Evolutionary conservation across 1,140 invertebrate species (phyloP).

Genomic region (Leptinotarsa defecta): DNA sequence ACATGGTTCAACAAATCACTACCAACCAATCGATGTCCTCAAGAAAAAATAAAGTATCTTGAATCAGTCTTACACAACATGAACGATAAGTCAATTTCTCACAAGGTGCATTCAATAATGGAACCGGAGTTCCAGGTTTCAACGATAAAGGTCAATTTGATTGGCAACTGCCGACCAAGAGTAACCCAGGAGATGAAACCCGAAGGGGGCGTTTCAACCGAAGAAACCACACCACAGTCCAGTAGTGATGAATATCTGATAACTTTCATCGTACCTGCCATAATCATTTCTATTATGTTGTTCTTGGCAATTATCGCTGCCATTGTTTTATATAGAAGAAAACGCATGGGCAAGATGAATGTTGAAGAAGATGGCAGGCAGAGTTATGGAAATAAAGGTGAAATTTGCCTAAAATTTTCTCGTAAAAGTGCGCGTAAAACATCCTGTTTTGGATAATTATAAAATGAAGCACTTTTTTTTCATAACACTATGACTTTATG

Average conservation of each 20-base stretch:
- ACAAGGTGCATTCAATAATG: conserved; percentile 73
- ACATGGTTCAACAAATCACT: conserved; percentile 81
- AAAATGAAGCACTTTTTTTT: too few species aligned
- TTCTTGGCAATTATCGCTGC: conserved; percentile 84
- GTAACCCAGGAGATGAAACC: conserved; percentile 21
- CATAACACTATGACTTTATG: too few species aligned
- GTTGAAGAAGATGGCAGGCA: conserved; percentile 74
- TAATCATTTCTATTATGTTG: conserved; percentile 89
- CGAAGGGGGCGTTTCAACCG: conserved; percentile 39
- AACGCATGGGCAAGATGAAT: conserved; percentile 81
- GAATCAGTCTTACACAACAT: conserved; percentile 72
- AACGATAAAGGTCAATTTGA: conserved; percentile 71
- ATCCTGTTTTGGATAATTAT: too few species aligned
- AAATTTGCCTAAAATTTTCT: too few species aligned
- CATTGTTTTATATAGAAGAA: conserved; percentile 82
- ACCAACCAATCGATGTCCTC: conserved; percentile 71
- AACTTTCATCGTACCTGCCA: conserved; percentile 87
- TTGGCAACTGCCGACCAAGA: conserved; percentile 67
- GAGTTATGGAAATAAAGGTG: conserved; percentile 83
- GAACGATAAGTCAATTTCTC: conserved; percentile 57
- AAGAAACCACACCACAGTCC: conserved; percentile 37
- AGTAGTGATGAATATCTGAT: conserved; percentile 79
- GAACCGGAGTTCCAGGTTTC: conserved; percentile 78
- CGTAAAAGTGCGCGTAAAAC: too few species aligned
- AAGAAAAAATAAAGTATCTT: conserved; percentile 72